phyloP scores from a whole-genome alignment of 2,797 vertebrate genomes.

The Microcaecilia unicolor region DNA sequence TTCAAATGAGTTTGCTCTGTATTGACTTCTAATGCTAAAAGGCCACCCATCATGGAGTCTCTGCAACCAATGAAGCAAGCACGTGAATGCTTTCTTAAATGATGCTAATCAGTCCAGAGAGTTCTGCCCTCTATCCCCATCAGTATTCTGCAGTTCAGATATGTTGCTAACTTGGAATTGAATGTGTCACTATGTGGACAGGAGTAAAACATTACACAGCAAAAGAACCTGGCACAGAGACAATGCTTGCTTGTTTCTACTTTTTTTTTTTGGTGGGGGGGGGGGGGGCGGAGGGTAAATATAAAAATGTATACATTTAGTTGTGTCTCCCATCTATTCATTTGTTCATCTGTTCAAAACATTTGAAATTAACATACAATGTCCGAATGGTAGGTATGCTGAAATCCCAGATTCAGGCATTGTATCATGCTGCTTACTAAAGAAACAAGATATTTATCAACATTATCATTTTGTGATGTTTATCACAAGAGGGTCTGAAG shows the following conservation, averaged over 20 bases:
- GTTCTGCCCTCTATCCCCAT: slow-evolving; percentile 84
- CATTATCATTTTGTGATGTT: too few species aligned
- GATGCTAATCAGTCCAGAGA: slow-evolving; percentile 94
- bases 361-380: slow-evolving; percentile 20
- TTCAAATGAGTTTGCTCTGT: slow-evolving; percentile 74
- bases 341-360: too few species aligned
- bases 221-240: slow-evolving; percentile 34
- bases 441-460: too few species aligned
- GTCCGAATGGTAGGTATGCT: too few species aligned
- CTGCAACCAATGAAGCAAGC: slow-evolving; percentile 67
- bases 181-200: slow-evolving; percentile 74
- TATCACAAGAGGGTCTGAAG: too few species aligned
- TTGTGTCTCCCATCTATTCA: slow-evolving; percentile 39
- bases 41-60: slow-evolving; percentile 83
- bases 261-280: slow-evolving; percentile 10
- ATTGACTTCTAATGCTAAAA: slow-evolving; percentile 78
- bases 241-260: slow-evolving; percentile 34
- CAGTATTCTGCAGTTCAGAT: slow-evolving; percentile 86
- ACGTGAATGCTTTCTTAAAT: slow-evolving; percentile 86
- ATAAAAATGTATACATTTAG: slow-evolving; percentile 37
- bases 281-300: slow-evolving; percentile 29
- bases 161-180: slow-evolving; percentile 91
- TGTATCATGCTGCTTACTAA: too few species aligned
- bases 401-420: too few species aligned
- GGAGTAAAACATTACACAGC: slow-evolving; percentile 41